Conservation (phyloP, 2,888 invertebrate genomes). For the Sinopyrophorus schimmeli region DNA sequence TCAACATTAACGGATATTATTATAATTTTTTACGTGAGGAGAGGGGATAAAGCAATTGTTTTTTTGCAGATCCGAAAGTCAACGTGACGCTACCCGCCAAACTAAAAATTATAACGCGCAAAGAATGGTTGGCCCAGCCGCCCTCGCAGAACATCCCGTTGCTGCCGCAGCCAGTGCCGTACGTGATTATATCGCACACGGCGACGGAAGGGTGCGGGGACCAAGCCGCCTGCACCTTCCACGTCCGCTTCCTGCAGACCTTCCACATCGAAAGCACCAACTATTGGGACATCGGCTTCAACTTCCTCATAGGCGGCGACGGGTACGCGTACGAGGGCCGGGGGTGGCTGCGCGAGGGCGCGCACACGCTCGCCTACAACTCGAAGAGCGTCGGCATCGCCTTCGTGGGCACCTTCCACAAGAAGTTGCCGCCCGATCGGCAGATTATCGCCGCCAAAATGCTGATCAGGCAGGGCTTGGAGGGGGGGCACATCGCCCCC, state of each 20-base stretch:
- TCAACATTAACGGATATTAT: no score
- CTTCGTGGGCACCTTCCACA: conserved; percentile 72
- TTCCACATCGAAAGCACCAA: conserved; percentile 68
- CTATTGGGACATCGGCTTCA: conserved; percentile 74
- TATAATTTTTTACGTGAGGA: no score
- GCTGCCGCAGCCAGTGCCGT: conserved; percentile 57
- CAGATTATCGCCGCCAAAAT: conserved; percentile 65
- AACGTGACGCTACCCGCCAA: conserved; percentile 40
- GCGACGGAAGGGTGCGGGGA: conserved; percentile 63
- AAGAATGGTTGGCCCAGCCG: conserved; percentile 71
- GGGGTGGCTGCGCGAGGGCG: conserved; percentile 74
- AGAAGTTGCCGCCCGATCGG: conserved; percentile 56
- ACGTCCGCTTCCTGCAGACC: conserved; percentile 66
- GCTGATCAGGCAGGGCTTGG: conserved; percentile 66
- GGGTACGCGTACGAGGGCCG: conserved; percentile 75
- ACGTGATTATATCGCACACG: conserved; percentile 68
- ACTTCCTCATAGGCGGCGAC: conserved; percentile 78
- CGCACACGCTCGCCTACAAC: conserved; percentile 72
- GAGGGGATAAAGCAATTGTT: no score
- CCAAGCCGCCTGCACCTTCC: conserved; percentile 62
- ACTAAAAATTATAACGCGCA: conserved; percentile 61
- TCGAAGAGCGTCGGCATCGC: conserved; percentile 70
- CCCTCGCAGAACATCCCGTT: conserved; percentile 44
- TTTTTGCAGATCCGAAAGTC: conserved; percentile 24
- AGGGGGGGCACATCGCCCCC: conserved; percentile 61